A percentile compares a stretch with the other conserved stretches of the same genome.
phyloP scores from a whole-genome alignment of 2,888 invertebrate genomes.

The Aleiodes testaceus region DNA sequence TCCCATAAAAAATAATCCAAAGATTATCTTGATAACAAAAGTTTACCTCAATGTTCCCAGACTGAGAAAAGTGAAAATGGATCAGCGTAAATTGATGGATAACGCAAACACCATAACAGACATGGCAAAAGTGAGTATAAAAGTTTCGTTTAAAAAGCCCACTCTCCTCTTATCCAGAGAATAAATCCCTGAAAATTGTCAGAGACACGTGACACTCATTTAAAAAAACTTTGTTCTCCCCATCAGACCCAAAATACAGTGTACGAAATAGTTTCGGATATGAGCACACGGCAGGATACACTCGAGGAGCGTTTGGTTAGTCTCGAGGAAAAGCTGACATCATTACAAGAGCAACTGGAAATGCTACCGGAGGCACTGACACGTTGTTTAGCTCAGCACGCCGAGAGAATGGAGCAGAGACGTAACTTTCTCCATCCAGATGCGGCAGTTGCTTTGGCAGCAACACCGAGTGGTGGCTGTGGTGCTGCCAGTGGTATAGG shows the following conservation, averaged over 20 bases:
- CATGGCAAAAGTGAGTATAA: conserved; percentile 94
- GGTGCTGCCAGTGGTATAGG: conserved; percentile 69
- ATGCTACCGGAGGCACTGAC: conserved; percentile 88
- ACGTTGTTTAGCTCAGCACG: conserved; percentile 82
- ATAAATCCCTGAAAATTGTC: neutral
- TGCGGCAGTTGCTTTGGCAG: conserved; percentile 79
- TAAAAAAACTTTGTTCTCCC: conserved; percentile 54
- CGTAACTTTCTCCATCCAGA: conserved; percentile 92
- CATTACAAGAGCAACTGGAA: conserved; percentile 91
- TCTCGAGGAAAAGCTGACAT: conserved; percentile 92
- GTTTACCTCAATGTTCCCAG: conserved; percentile 73
- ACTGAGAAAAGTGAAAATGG: conserved; percentile 99
- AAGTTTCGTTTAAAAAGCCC: neutral
- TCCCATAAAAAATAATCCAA: neutral
- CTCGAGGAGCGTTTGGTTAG: conserved; percentile 94
- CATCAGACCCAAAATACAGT: conserved; percentile 96
- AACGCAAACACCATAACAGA: conserved; percentile 99
- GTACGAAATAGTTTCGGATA: conserved; percentile 98
- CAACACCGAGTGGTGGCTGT: conserved; percentile 74
- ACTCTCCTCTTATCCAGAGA: neutral
- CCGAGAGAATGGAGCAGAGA: conserved; percentile 85
- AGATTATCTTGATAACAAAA: conserved; percentile 6
- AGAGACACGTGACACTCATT: neutral
- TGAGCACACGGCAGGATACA: conserved; percentile 94
- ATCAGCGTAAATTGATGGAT: conserved; percentile 99